Conservation (phyloP, 2,113 vertebrate species). For the Cyphomyrus plagiostoma region DNA sequence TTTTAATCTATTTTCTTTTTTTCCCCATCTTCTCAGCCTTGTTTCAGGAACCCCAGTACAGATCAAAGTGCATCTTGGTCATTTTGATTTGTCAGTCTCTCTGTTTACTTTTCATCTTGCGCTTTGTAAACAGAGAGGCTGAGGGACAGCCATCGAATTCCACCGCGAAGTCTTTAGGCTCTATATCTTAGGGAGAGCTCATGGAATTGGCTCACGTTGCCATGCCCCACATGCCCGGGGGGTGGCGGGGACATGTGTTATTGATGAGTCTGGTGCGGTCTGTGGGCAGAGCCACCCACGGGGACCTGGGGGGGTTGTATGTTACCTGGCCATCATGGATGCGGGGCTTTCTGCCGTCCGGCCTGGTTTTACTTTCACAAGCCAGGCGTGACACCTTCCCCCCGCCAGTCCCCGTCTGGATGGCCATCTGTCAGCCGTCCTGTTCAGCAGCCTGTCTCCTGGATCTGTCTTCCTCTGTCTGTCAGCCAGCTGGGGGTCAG, state of each 20-base stretch:
- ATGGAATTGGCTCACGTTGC: not conserved
- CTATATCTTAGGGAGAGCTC: not conserved
- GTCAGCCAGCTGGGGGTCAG: not conserved
- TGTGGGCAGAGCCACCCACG: not conserved
- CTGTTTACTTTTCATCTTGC: not conserved
- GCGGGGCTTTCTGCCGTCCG: conserved; percentile 27
- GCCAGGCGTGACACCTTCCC: not conserved
- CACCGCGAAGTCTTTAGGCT: not conserved
- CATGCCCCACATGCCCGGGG: not conserved
- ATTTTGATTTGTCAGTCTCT: not conserved
- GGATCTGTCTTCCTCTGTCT: not conserved
- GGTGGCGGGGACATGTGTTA: not conserved
- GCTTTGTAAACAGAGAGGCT: not conserved
- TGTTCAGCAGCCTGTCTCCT: not conserved
- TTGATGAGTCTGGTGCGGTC: not conserved
- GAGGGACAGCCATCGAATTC: not conserved
- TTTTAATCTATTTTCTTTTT: not conserved
- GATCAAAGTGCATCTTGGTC: not conserved
- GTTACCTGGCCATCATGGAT: conserved; percentile 26
- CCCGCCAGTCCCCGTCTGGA: conserved; percentile 6
- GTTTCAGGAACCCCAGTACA: not conserved
- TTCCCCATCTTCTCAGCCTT: not conserved
- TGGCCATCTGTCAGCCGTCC: conserved; percentile 14
- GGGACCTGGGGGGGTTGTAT: not conserved
- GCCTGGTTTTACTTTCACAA: conserved; percentile 40